Evolutionary conservation across 2,888 invertebrate species (phyloP).

Genomic region (Argyresthia albistria): DNA sequence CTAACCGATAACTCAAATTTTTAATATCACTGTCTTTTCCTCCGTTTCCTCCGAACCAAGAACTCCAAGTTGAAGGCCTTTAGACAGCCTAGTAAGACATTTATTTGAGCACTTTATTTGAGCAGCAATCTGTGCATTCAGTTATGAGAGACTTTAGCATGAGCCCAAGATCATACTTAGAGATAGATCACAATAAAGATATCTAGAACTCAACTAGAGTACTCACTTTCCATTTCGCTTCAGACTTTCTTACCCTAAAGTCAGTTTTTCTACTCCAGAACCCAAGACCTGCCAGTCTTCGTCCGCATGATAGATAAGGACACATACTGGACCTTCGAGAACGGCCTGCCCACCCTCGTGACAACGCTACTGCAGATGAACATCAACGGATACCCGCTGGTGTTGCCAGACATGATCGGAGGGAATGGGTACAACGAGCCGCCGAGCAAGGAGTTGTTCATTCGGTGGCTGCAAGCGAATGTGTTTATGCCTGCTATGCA

Average conservation of each 20-base stretch:
- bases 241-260: neutral
- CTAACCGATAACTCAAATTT: no score
- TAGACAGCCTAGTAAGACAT: no score
- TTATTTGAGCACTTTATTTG: no score
- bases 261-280: constrained; percentile 35
- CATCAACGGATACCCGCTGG: constrained; percentile 77
- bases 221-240: no score
- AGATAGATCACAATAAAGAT: no score
- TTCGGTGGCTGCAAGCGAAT: constrained; percentile 84
- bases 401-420: constrained; percentile 86
- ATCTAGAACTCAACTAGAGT: no score
- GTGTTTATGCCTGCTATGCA: constrained; percentile 85
- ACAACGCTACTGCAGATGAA: constrained; percentile 77
- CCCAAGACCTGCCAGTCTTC: constrained; percentile 79
- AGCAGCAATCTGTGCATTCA: no score
- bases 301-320: constrained; percentile 84
- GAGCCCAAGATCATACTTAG: no score
- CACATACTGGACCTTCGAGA: constrained; percentile 76
- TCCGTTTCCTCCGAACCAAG: no score
- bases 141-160: no score
- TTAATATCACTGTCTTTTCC: no score
- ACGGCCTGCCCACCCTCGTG: constrained; percentile 80
- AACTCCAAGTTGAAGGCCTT: no score
- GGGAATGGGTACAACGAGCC: constrained; percentile 70
- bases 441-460: constrained; percentile 74